Conservation (phyloP, 2,797 vertebrate species). For the Leptatherina wallacei region DNA sequence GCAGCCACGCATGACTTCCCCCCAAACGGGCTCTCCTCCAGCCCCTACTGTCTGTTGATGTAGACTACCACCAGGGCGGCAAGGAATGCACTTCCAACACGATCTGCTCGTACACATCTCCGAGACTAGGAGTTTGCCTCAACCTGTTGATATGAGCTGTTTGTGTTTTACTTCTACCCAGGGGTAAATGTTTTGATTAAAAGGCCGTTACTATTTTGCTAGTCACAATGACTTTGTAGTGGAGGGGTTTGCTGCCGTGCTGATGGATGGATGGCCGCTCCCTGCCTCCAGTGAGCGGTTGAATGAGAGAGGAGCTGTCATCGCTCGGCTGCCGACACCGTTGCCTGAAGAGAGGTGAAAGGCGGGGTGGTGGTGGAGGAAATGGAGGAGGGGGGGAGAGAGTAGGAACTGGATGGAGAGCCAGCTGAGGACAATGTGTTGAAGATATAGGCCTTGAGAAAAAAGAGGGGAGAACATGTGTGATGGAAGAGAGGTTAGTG, state of each 20-base stretch:
- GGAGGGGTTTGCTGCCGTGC: constrained; percentile 70
- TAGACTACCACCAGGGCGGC: constrained; percentile 66
- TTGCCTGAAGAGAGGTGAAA: constrained; percentile 54
- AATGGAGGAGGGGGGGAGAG: neutral
- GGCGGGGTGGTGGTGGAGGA: constrained; percentile 1
- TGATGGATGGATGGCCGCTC: constrained; percentile 78
- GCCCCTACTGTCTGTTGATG: constrained; percentile 65
- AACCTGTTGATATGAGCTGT: constrained; percentile 76
- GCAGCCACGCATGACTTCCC: constrained; percentile 66
- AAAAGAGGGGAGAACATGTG: constrained; percentile 37
- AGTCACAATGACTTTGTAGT: constrained; percentile 81
- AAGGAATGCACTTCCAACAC: constrained; percentile 68
- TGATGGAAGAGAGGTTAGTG: constrained; percentile 60
- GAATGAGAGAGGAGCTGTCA: constrained; percentile 80
- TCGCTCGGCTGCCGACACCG: constrained; percentile 64
- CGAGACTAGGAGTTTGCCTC: constrained; percentile 67
- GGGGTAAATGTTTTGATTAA: constrained; percentile 84
- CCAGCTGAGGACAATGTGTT: constrained; percentile 53
- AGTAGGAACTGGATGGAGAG: constrained; percentile 48
- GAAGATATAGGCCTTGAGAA: constrained; percentile 55
- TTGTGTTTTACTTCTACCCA: constrained; percentile 70
- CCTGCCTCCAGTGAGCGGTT: constrained; percentile 71
- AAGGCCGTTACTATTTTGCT: constrained; percentile 83
- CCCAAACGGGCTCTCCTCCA: constrained; percentile 61
- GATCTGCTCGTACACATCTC: constrained; percentile 57